Conservation (phyloP, 2,888 invertebrate species). For the Drosophila dives region DNA sequence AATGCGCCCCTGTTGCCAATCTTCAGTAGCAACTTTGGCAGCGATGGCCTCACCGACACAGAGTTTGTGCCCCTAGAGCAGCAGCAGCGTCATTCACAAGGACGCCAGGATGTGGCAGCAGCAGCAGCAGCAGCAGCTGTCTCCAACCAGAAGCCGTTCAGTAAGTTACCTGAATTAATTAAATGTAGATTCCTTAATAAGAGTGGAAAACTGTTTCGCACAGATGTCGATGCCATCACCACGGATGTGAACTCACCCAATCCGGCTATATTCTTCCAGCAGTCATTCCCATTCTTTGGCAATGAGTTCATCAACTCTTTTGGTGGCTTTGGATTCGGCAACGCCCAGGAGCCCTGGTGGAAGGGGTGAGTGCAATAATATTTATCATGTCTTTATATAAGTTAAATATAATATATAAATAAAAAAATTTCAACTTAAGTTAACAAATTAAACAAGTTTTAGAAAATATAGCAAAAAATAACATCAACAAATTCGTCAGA, state of each 20-base stretch:
- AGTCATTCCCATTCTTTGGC: constrained; percentile 83
- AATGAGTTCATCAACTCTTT: constrained; percentile 84
- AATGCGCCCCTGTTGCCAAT: constrained; percentile 75
- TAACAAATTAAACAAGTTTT: not conserved
- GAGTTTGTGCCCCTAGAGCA: constrained; percentile 80
- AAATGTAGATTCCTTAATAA: not conserved
- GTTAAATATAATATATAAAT: not conserved
- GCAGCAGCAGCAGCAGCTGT: constrained; percentile 22
- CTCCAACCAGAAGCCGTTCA: constrained; percentile 75
- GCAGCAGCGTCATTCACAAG: constrained; percentile 38
- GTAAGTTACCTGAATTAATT: constrained; percentile 55
- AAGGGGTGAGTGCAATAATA: constrained; percentile 80
- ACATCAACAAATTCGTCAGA: not conserved
- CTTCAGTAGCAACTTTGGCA: constrained; percentile 70
- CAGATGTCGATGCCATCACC: constrained; percentile 82
- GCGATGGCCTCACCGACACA: constrained; percentile 66
- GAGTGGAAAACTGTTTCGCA: not conserved
- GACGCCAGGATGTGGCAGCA: constrained; percentile 54
- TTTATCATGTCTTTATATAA: not conserved
- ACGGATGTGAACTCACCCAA: constrained; percentile 75
- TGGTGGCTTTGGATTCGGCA: constrained; percentile 82
- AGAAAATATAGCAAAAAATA: not conserved
- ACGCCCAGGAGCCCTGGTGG: constrained; percentile 82
- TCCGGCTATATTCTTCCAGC: constrained; percentile 81
- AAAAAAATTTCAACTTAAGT: not conserved